A percentile compares a stretch with the other conserved stretches of the same genome.
These are phyloP conservation scores for Nilaparvata lugens DNA, from an alignment of 1,140 invertebrate species.

Conservation along the genomic window DNA sequence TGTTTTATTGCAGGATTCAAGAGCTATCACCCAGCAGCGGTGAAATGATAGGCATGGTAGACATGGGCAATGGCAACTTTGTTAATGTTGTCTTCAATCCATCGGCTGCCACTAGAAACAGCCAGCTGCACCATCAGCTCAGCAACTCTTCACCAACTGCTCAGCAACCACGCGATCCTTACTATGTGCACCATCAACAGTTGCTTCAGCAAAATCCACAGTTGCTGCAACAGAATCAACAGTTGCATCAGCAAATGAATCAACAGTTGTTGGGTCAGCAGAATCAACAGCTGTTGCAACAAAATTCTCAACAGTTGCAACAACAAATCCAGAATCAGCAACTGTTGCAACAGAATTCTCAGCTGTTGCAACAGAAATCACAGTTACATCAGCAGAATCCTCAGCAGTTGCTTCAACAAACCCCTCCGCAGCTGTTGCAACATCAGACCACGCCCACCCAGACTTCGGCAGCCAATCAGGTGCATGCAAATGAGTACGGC, in stretches of 20 bases:
- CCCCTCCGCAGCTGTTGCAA: not conserved
- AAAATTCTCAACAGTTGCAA: too few relatives aligned
- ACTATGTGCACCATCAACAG: constrained; percentile 36
- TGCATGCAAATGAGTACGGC: too few relatives aligned
- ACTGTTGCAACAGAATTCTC: too few relatives aligned
- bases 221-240: constrained; percentile 20
- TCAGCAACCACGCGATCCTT: constrained; percentile 27
- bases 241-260: constrained; percentile 26
- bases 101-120: constrained; percentile 19
- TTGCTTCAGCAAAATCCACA: constrained; percentile 29
- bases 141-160: constrained; percentile 29
- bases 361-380: not conserved
- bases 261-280: not conserved
- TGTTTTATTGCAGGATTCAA: not conserved
- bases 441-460: not conserved
- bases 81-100: constrained; percentile 28
- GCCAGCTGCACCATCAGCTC: constrained; percentile 35
- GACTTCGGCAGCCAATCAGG: not conserved
- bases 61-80: constrained; percentile 40
- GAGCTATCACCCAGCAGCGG: constrained; percentile 18
- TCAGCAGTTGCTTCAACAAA: too few relatives aligned
- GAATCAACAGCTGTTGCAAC: not conserved
- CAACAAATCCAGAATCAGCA: not conserved
- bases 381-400: not conserved
- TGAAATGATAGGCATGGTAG: constrained; percentile 37